Evolutionary conservation across 2,888 invertebrate species (phyloP).

Genomic region (Oscheius myriophilus): DNA sequence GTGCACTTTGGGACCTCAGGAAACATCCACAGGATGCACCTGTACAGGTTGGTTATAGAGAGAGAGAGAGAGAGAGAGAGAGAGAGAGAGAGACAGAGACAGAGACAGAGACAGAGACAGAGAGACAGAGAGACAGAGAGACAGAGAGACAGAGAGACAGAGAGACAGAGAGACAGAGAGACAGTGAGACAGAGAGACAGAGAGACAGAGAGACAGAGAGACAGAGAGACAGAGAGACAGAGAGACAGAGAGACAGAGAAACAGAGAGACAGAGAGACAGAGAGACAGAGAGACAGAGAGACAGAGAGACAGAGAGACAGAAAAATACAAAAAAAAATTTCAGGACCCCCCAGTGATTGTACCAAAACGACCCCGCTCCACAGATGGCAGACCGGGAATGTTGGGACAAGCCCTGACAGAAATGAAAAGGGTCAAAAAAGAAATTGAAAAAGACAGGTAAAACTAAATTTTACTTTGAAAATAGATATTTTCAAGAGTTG

Average conservation of each 20-base stretch:
- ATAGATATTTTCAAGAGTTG: conserved; percentile 29
- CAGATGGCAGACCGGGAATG: conserved; percentile 34
- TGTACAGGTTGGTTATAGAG: conserved; percentile 6
- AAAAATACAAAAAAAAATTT: conserved; percentile 71
- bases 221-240: conserved; percentile 8
- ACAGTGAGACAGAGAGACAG: neutral
- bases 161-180: neutral
- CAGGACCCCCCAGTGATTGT: conserved; percentile 33
- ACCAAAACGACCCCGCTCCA: conserved; percentile 25
- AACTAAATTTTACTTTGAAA: neutral
- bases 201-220: conserved; percentile 1
- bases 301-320: too few relatives aligned
- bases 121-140: too few relatives aligned
- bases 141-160: too few relatives aligned
- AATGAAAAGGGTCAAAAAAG: conserved; percentile 39
- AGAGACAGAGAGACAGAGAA: conserved; percentile 3
- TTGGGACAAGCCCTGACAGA: conserved; percentile 36
- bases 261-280: neutral
- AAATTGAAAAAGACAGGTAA: conserved; percentile 33
- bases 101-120: neutral
- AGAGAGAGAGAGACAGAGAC: conserved; percentile 4
- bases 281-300: too few relatives aligned
- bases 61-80: neutral
- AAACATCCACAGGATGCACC: neutral
- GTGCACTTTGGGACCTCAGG: conserved; percentile 28